Conservation (phyloP, 2,888 invertebrate genomes). For the Macrosoma leucophasiata region DNA sequence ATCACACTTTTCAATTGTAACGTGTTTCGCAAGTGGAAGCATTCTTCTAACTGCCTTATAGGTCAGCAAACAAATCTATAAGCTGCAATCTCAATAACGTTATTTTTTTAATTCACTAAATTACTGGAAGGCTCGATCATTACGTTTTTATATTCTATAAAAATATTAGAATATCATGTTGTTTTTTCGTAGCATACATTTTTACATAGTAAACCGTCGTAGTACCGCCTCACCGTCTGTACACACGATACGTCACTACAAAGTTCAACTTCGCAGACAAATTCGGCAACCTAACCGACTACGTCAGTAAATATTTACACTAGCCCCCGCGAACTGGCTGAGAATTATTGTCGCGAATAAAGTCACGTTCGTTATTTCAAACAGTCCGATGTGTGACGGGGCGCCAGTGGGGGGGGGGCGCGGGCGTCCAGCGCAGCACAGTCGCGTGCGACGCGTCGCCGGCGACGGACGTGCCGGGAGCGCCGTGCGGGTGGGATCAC, state of each 20-base stretch:
- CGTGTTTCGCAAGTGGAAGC: slow-evolving; percentile 60
- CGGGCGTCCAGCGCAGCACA: slow-evolving; percentile 62
- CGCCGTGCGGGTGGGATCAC: slow-evolving; percentile 43
- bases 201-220: slow-evolving; percentile 62
- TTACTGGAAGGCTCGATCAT: slow-evolving; percentile 75
- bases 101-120: slow-evolving; percentile 59
- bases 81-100: slow-evolving; percentile 55
- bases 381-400: slow-evolving; percentile 59
- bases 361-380: slow-evolving; percentile 27
- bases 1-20: slow-evolving; percentile 68
- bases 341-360: slow-evolving; percentile 3
- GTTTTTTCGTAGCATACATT: slow-evolving; percentile 53
- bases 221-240: slow-evolving; percentile 54
- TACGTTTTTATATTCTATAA: slow-evolving; percentile 73
- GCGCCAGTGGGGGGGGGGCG: slow-evolving; percentile 67
- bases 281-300: slow-evolving; percentile 10
- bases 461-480: slow-evolving; percentile 22
- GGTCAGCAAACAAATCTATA: slow-evolving; percentile 61
- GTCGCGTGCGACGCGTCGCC: slow-evolving; percentile 31
- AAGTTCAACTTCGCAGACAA: slow-evolving; percentile 7
- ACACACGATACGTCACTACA: slow-evolving; percentile 33
- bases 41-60: slow-evolving; percentile 57
- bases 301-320: slow-evolving; percentile 50
- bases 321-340: slow-evolving; percentile 27
- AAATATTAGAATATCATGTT: slow-evolving; percentile 72